These are phyloP conservation scores for Chalcosyrphus nemorum DNA, from an alignment of 2,888 invertebrate genomes.

Conservation along the genomic window DNA sequence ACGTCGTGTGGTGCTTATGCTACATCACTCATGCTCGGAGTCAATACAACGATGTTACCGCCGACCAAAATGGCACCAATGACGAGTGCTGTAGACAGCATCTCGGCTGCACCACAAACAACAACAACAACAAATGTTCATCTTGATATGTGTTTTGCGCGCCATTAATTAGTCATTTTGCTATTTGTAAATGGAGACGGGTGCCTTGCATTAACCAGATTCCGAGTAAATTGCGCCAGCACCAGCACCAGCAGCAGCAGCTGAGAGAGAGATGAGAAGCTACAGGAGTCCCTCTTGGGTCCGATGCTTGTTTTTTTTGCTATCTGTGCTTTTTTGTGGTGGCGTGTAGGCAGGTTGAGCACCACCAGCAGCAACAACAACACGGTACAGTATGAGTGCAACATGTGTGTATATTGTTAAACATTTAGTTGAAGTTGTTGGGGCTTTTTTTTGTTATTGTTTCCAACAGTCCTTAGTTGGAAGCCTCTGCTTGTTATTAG, in stretches of 20 bases:
- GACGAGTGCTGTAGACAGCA: constrained; percentile 57
- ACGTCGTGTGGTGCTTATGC: constrained; percentile 61
- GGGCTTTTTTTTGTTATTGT: constrained; percentile 53
- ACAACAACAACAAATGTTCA: constrained; percentile 73
- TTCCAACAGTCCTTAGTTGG: constrained; percentile 26
- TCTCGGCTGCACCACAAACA: constrained; percentile 47
- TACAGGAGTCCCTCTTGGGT: constrained; percentile 69
- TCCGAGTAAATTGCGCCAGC: constrained; percentile 75
- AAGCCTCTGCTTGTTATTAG: constrained; percentile 19
- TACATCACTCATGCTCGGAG: constrained; percentile 69
- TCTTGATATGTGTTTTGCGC: constrained; percentile 76
- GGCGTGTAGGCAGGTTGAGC: constrained; percentile 56
- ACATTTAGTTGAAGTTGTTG: constrained; percentile 67
- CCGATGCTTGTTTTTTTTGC: not conserved
- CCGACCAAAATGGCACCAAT: constrained; percentile 72
- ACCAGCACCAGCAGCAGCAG: constrained; percentile 29
- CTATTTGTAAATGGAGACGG: constrained; percentile 76
- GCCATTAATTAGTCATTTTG: constrained; percentile 77
- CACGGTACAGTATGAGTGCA: constrained; percentile 60
- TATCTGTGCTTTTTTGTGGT: constrained; percentile 21
- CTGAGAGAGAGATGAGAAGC: constrained; percentile 38
- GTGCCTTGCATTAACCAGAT: constrained; percentile 76
- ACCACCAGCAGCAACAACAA: constrained; percentile 47
- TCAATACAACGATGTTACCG: constrained; percentile 64
- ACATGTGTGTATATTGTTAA: constrained; percentile 72